phyloP scores from a whole-genome alignment of 64 coral and sea anemone species.

The Porites australiensis region DNA sequence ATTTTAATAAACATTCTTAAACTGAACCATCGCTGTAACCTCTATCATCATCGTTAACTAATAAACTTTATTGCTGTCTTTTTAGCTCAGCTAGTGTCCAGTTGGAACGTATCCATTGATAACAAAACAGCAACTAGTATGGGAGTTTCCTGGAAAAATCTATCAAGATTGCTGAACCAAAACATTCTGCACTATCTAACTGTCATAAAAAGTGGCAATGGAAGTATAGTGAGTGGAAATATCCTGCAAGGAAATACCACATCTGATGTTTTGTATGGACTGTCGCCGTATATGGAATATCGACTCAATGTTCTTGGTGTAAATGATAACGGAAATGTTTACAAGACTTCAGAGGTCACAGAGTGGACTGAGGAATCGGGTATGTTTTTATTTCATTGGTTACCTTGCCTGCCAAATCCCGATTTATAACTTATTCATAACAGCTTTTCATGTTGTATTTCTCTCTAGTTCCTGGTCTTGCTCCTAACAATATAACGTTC shows the following conservation, averaged over 20 bases:
- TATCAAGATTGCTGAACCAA: background rate
- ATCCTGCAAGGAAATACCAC: background rate
- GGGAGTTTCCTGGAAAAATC: background rate
- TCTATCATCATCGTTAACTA: too few relatives aligned
- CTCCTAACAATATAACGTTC: too few relatives aligned
- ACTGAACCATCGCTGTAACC: too few relatives aligned
- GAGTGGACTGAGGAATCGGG: constrained; percentile 1
- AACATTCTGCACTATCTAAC: background rate
- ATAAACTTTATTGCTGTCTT: background rate
- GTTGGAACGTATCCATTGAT: background rate
- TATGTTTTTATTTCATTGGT: too few relatives aligned
- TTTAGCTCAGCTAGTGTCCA: background rate
- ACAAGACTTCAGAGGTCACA: background rate
- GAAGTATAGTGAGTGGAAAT: background rate
- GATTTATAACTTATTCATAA: too few relatives aligned
- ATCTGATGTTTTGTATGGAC: background rate
- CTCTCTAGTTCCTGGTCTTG: too few relatives aligned
- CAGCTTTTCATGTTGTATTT: too few relatives aligned
- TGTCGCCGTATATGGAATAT: background rate
- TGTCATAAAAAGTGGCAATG: background rate
- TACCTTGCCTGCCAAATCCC: too few relatives aligned
- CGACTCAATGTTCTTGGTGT: background rate
- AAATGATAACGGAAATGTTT: too few relatives aligned
- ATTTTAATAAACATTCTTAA: too few relatives aligned
- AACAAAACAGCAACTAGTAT: background rate